A percentile compares a stretch with the other conserved stretches of the same genome.
These are phyloP conservation scores for Nannospalax galili DNA, from an alignment of 2,113 vertebrate species.

Conservation along the genomic window DNA sequence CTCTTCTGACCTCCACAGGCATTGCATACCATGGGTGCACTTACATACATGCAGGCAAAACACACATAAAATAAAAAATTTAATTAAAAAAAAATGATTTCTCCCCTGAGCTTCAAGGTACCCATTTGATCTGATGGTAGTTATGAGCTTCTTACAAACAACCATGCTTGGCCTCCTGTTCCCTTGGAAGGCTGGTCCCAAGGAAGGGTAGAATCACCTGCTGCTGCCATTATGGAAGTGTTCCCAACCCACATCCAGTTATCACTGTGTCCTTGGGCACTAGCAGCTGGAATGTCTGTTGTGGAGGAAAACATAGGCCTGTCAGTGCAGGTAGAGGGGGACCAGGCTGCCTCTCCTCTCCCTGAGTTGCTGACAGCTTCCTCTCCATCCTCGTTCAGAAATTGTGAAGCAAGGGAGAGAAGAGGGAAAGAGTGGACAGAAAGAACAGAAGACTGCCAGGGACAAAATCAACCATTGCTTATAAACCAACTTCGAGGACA, in stretches of 20 bases:
- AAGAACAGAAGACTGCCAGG: not conserved
- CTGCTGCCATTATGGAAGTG: not conserved
- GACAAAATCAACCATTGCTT: not conserved
- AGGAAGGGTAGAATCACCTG: not conserved
- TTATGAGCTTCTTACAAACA: not conserved
- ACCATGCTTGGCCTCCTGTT: not conserved
- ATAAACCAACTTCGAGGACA: conserved; percentile 31
- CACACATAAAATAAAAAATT: too few species aligned
- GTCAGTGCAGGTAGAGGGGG: not conserved
- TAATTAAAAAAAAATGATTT: too few species aligned
- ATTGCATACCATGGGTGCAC: too few species aligned
- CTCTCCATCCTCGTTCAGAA: not conserved
- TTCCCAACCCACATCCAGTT: not conserved
- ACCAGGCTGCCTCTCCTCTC: not conserved
- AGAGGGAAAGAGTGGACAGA: not conserved
- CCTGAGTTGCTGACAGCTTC: not conserved
- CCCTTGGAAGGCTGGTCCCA: not conserved
- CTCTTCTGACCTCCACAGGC: too few species aligned
- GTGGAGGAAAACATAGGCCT: not conserved
- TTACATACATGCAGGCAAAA: too few species aligned
- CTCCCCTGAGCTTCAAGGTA: not conserved
- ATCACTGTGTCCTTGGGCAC: not conserved
- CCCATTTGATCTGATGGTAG: not conserved
- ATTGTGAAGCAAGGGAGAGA: not conserved
- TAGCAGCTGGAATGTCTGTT: not conserved